Percentiles rank a stretch among this genome's conserved stretches.
These are phyloP conservation scores for Cottoperca gobio DNA, from an alignment of 2,797 vertebrate genomes.

Conservation along the genomic window DNA sequence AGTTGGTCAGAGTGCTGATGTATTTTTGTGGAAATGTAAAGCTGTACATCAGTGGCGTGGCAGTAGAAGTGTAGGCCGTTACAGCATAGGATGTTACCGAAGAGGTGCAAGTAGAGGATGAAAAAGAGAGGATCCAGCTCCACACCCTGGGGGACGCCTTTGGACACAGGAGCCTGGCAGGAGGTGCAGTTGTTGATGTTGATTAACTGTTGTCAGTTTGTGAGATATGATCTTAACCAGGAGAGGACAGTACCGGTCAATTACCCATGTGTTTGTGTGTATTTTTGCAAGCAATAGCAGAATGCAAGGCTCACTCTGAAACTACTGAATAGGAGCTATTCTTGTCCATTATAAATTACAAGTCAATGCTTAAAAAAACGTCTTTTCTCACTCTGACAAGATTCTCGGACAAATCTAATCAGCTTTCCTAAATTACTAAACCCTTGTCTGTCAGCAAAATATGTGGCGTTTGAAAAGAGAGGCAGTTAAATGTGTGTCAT, in stretches of 20 bases:
- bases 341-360: conserved; percentile 5
- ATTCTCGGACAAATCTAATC: conserved; percentile 23
- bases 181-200: too few species aligned
- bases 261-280: conserved; percentile 5
- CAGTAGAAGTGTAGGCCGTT: too few species aligned
- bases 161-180: too few species aligned
- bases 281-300: neutral
- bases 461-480: conserved; percentile 30
- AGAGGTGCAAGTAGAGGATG: too few species aligned
- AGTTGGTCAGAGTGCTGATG: too few species aligned
- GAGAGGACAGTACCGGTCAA: neutral
- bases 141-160: too few species aligned
- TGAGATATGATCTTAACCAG: too few species aligned
- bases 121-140: too few species aligned
- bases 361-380: conserved; percentile 8
- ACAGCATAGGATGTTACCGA: too few species aligned
- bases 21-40: too few species aligned
- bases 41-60: too few species aligned
- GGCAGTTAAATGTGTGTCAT: conserved; percentile 15
- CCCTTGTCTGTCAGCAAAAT: conserved; percentile 6
- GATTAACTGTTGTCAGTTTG: too few species aligned
- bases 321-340: neutral
- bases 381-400: neutral
- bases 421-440: conserved; percentile 26
- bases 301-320: conserved; percentile 19